Evolutionary conservation across 2,888 invertebrate species (phyloP).

Genomic region (Chloroclystis v-ata): DNA sequence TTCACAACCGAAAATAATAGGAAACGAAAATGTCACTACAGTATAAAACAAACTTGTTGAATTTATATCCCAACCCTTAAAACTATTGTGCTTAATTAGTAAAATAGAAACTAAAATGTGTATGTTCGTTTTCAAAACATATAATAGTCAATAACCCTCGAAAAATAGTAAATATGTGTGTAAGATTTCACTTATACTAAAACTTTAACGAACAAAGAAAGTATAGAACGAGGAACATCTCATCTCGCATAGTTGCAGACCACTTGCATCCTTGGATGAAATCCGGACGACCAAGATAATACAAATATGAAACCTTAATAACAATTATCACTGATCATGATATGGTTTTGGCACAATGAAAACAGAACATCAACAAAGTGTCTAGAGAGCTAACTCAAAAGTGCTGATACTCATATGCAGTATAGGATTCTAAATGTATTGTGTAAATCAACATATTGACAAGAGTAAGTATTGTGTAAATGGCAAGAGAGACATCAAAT

Average conservation of each 20-base stretch:
- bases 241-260: conserved; percentile 47
- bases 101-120: conserved; percentile 55
- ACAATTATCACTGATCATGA: conserved; percentile 67
- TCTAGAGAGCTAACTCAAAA: conserved; percentile 46
- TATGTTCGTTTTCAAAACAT: conserved; percentile 53
- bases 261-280: conserved; percentile 20
- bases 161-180: conserved; percentile 71
- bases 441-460: conserved; percentile 35
- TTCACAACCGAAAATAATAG: conserved; percentile 44
- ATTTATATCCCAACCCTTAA: conserved; percentile 62
- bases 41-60: conserved; percentile 51
- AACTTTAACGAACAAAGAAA: conserved; percentile 48
- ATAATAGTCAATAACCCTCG: conserved; percentile 63
- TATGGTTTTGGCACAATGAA: conserved; percentile 69
- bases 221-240: conserved; percentile 62
- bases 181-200: conserved; percentile 58
- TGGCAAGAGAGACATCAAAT: conserved; percentile 43
- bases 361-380: conserved; percentile 41
- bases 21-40: conserved; percentile 24
- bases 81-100: conserved; percentile 68
- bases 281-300: conserved; percentile 15
- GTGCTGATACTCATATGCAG: too few species aligned
- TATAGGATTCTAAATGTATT: conserved; percentile 29
- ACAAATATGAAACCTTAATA: conserved; percentile 44
- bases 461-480: too few species aligned